Conservation (phyloP, 2,797 vertebrate genomes). For the Chelonia mydas region DNA sequence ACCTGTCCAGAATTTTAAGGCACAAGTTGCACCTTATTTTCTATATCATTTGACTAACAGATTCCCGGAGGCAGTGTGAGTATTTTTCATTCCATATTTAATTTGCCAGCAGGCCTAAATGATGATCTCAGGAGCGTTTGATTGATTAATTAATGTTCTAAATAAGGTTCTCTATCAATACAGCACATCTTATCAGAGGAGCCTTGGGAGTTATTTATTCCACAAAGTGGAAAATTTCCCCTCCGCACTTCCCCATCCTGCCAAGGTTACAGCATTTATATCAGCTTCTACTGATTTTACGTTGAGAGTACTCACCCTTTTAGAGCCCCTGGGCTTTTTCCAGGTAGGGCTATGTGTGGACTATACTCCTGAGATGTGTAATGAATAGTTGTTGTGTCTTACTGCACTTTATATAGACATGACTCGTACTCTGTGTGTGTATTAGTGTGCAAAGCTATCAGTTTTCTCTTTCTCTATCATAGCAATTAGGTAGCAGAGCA, state of each 20-base stretch:
- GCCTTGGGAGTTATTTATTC: constrained; percentile 76
- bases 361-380: constrained; percentile 11
- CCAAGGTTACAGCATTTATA: constrained; percentile 71
- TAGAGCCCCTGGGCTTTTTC: constrained; percentile 8
- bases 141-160: constrained; percentile 75
- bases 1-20: constrained; percentile 23
- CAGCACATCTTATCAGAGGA: constrained; percentile 71
- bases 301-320: constrained; percentile 66
- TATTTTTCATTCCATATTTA: constrained; percentile 59
- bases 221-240: constrained; percentile 61
- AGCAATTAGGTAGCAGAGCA: neutral
- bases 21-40: constrained; percentile 39
- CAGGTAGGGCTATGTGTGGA: neutral
- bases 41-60: constrained; percentile 50
- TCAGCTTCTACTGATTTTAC: constrained; percentile 57
- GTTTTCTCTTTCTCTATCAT: constrained; percentile 13
- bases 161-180: constrained; percentile 73
- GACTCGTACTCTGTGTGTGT: neutral
- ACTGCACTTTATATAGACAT: neutral
- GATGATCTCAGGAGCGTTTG: constrained; percentile 72
- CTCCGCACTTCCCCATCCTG: constrained; percentile 63
- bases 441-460: constrained; percentile 24
- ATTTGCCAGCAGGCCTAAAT: constrained; percentile 44
- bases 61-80: constrained; percentile 45
- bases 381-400: constrained; percentile 37